These are phyloP conservation scores for Drosophila albomicans DNA, from an alignment of 1,140 invertebrate species.

Conservation along the genomic window DNA sequence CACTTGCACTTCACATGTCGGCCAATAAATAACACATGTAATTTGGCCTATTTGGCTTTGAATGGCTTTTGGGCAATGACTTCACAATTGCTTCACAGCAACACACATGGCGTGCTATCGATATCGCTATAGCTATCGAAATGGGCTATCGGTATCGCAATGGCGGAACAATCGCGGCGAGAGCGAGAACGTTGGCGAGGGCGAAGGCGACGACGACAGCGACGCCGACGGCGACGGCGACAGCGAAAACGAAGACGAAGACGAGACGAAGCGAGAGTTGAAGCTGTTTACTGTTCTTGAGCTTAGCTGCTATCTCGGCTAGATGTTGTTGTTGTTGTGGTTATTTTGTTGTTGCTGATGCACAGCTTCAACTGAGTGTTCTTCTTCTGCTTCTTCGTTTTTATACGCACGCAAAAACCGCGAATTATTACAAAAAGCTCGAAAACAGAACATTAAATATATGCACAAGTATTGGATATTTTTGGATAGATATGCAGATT, in stretches of 20 bases:
- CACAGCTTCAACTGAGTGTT: constrained; percentile 46
- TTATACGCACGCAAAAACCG: constrained; percentile 55
- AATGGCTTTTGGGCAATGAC: constrained; percentile 9
- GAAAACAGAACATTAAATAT: constrained; percentile 11
- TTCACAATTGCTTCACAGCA: constrained; percentile 20
- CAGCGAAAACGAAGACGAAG: constrained; percentile 18
- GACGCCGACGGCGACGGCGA: not conserved
- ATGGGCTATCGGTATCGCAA: constrained; percentile 35
- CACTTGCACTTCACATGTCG: constrained; percentile 53
- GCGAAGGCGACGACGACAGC: not conserved
- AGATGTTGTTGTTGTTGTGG: constrained; percentile 27
- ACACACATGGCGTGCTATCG: constrained; percentile 42
- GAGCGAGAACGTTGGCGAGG: constrained; percentile 12
- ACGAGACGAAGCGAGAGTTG: constrained; percentile 2
- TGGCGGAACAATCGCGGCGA: constrained; percentile 48
- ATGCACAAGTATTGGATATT: not conserved
- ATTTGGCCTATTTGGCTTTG: constrained; percentile 12
- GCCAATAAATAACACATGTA: constrained; percentile 10
- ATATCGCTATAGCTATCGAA: constrained; percentile 47
- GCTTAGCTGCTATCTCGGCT: constrained; percentile 58
- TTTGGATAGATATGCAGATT: constrained; percentile 42
- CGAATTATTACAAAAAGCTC: constrained; percentile 57
- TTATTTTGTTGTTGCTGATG: constrained; percentile 30
- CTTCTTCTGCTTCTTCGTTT: constrained; percentile 26
- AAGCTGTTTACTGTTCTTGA: constrained; percentile 75